Evolutionary conservation across 2,113 vertebrate genomes (phyloP).

Genomic region (Fregetta grallaria): DNA sequence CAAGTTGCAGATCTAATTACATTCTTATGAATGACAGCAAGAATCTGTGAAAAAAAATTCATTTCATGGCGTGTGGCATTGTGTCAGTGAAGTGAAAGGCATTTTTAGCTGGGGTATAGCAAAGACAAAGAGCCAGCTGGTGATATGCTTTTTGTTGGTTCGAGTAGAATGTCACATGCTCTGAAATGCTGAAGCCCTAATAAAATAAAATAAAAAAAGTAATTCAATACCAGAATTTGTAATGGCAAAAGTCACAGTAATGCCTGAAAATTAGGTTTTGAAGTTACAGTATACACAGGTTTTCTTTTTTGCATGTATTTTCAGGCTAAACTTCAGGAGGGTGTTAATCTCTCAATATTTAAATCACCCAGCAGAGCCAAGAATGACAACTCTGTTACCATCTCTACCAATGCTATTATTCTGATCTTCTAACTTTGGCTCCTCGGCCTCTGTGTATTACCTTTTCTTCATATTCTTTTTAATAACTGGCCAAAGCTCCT

Average conservation of each 20-base stretch:
- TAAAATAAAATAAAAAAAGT: not conserved
- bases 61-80: not conserved
- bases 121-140: not conserved
- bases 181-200: not conserved
- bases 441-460: not conserved
- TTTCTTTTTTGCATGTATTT: not conserved
- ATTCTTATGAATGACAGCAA: not conserved
- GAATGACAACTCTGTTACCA: not conserved
- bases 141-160: not conserved
- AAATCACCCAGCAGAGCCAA: not conserved
- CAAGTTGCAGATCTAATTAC: not conserved
- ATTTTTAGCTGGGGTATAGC: not conserved
- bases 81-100: not conserved
- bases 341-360: not conserved
- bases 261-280: not conserved
- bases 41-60: not conserved
- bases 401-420: not conserved
- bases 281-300: not conserved
- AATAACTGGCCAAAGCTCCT: not conserved
- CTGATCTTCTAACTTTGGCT: not conserved
- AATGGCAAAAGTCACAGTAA: not conserved
- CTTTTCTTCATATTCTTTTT: not conserved
- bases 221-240: not conserved
- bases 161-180: not conserved
- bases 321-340: not conserved